These are phyloP conservation scores for Argyresthia albistria DNA, from an alignment of 2,888 invertebrate genomes.

Conservation along the genomic window DNA sequence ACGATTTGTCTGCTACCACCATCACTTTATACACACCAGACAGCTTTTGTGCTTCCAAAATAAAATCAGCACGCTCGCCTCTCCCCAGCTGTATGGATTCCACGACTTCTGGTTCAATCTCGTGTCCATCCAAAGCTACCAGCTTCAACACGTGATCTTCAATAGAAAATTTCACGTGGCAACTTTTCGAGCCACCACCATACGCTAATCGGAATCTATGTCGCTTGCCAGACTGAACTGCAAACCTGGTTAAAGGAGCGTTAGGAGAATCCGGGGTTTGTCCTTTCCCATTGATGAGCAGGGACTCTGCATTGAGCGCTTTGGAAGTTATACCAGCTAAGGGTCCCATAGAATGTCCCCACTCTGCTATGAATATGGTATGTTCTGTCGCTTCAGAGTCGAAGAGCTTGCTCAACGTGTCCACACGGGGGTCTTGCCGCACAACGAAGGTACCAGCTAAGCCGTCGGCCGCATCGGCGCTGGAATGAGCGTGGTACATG, in stretches of 20 bases:
- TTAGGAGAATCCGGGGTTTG: constrained; percentile 50
- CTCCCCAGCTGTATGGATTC: constrained; percentile 72
- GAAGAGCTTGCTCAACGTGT: constrained; percentile 74
- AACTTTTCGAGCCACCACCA: constrained; percentile 77
- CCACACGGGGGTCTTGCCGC: constrained; percentile 74
- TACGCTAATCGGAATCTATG: constrained; percentile 79
- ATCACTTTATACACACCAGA: constrained; percentile 75
- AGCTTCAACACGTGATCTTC: constrained; percentile 76
- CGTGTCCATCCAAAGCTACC: constrained; percentile 80
- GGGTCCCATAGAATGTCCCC: constrained; percentile 73
- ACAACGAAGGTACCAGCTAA: constrained; percentile 81
- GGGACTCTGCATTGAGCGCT: constrained; percentile 55
- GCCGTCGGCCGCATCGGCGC: constrained; percentile 78
- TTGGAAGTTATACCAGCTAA: constrained; percentile 52
- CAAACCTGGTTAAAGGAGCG: constrained; percentile 58
- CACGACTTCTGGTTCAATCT: constrained; percentile 71
- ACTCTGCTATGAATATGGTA: constrained; percentile 79
- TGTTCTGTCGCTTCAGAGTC: constrained; percentile 81
- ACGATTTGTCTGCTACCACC: constrained; percentile 61
- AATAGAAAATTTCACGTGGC: constrained; percentile 77
- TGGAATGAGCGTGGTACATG: constrained; percentile 82
- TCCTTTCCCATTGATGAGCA: constrained; percentile 77
- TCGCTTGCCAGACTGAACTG: constrained; percentile 70
- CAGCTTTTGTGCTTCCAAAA: constrained; percentile 74
- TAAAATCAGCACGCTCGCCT: constrained; percentile 84